phyloP scores from a whole-genome alignment of 2,797 vertebrate genomes.

The Eospalax fontanierii region DNA sequence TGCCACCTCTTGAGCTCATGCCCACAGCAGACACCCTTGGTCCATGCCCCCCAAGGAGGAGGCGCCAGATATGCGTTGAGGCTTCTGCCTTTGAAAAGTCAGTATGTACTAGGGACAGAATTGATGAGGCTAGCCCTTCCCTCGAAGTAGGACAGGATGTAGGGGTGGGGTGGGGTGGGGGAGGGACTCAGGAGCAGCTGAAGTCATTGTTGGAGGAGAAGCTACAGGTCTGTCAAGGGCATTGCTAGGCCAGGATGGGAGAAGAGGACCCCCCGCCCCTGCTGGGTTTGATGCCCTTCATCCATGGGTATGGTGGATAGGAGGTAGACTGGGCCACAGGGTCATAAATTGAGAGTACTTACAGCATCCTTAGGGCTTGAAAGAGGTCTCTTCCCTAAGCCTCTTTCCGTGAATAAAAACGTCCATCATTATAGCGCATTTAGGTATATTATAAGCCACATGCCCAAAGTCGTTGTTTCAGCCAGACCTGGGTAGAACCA shows the following conservation, averaged over 20 bases:
- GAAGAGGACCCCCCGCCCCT: neutral
- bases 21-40: neutral
- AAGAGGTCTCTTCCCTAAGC: neutral
- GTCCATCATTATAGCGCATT: neutral
- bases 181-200: neutral
- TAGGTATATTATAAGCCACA: neutral
- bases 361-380: neutral
- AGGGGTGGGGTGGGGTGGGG: neutral
- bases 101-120: neutral
- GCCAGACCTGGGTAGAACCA: neutral
- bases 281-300: neutral
- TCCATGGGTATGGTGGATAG: neutral
- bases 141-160: neutral
- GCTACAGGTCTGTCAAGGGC: neutral
- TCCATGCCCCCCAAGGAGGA: too few relatives aligned
- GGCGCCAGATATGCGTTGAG: fast-evolving
- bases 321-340: too few relatives aligned
- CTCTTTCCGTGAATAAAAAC: too few relatives aligned
- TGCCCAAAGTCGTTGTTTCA: neutral
- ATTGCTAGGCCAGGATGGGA: too few relatives aligned
- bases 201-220: too few relatives aligned
- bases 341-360: neutral
- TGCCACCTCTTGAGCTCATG: neutral
- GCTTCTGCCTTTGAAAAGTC: neutral
- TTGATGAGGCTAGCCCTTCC: neutral